Evolutionary conservation across 2,113 vertebrate genomes (phyloP), one percentile per base, ranked within the genome.

Genomic region (Melanotaenia duboulayi): DNA sequence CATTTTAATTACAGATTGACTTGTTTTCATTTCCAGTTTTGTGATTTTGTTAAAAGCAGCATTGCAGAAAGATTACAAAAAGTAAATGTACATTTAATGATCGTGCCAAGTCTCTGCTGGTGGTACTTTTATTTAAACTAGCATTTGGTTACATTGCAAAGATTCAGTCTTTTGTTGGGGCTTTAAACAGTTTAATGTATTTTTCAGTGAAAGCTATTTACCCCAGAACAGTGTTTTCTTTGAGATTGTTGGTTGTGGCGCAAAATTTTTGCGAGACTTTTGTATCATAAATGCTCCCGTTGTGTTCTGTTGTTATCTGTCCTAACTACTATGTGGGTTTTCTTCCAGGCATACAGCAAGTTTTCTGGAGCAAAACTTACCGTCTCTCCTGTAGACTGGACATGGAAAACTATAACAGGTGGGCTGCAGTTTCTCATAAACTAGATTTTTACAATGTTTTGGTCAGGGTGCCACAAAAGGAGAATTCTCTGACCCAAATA

Each of bases 321-420:
- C 5, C 23, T 71, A 7, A 59, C 13, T 65, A 6, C 1, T 48
- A 13, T 57, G 8, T 44, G 7, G 4, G 2, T 62, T 82, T 64
- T 89, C 4, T 93, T 95, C 63, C 88, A 99, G 97, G 96, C 96
- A 20, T 99, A 99, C 19, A 94, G 94, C 66, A 98, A 94, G 68
- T 99, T 99, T 94, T 94, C 95, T 68, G 96, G 95, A 23, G 96
- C 97, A 78, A 95, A 95, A 6, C 54, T 99, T 67, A 92, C 86
- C 75, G 91, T 97, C 85, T 95, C 86, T 85, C 87, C 92, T 23
- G 82, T 98, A 76, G 96, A 95, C 92, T 95, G 94, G 87, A 95
- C 95, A 65, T 98, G 97, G 97, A 96, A 93, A 85, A 93, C 93
- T 49, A 88, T 94, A 1, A 96, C 95, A 96, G 96, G 98, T 99